These are phyloP conservation scores for Pygmarrhopalites habei DNA, from an alignment of 1,140 invertebrate genomes.

Conservation along the genomic window DNA sequence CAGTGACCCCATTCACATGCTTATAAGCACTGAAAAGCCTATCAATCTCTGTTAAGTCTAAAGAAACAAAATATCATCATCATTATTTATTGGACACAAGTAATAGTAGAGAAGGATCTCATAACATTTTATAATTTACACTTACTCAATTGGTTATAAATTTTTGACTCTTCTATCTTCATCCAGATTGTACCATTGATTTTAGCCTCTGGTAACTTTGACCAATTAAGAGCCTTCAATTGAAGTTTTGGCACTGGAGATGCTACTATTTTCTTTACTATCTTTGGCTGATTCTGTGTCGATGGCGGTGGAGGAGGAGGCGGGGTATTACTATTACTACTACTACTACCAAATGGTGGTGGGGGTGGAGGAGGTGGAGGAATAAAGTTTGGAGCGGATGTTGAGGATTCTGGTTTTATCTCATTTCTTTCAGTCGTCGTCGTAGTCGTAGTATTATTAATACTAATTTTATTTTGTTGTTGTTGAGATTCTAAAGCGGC, in stretches of 20 bases:
- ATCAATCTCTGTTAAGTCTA: slow-evolving; percentile 87
- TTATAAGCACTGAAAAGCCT: slow-evolving; percentile 93
- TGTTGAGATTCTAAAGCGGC: no score
- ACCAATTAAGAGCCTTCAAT: slow-evolving; percentile 92
- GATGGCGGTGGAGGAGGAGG: slow-evolving; percentile 43
- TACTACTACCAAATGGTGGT: slow-evolving; percentile 4
- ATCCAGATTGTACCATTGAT: slow-evolving; percentile 82
- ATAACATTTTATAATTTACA: no score
- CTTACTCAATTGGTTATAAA: slow-evolving; percentile 84
- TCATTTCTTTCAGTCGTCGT: slow-evolving; percentile 40
- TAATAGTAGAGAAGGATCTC: no score
- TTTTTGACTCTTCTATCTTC: slow-evolving; percentile 83
- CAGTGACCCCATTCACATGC: slow-evolving; percentile 50
- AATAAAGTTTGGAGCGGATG: slow-evolving; percentile 7
- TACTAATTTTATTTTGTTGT: no score
- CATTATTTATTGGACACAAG: no score
- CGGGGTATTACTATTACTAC: slow-evolving; percentile 41
- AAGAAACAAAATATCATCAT: no score
- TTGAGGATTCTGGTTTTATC: slow-evolving; percentile 16
- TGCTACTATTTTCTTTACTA: slow-evolving; percentile 73
- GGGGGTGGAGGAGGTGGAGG: slow-evolving; percentile 38
- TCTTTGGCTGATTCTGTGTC: slow-evolving; percentile 44
- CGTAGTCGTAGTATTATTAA: no score
- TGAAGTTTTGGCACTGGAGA: slow-evolving; percentile 70
- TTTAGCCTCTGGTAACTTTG: slow-evolving; percentile 45